Evolutionary conservation across 2,888 invertebrate species (phyloP).

Genomic region (Colletes collaris): DNA sequence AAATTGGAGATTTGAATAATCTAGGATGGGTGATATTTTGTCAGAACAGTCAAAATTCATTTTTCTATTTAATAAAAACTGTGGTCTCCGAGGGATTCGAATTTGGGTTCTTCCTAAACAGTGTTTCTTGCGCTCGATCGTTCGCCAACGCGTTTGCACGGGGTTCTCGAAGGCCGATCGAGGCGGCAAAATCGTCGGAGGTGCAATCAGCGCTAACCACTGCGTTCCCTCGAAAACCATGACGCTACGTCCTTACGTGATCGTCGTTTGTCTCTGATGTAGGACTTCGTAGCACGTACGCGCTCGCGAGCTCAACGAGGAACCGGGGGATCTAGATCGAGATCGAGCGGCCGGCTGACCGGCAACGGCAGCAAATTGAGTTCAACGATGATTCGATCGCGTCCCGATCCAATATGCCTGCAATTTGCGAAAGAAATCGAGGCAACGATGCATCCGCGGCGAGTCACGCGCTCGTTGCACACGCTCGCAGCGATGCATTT

Average conservation of each 20-base stretch:
- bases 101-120: no score
- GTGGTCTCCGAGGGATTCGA: no score
- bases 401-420: constrained; percentile 53
- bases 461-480: constrained; percentile 47
- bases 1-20: no score
- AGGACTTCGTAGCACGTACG: constrained; percentile 59
- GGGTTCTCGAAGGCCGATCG: background rate
- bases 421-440: constrained; percentile 66
- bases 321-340: constrained; percentile 56
- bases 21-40: no score
- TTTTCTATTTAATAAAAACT: no score
- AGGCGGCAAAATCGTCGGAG: constrained; percentile 58
- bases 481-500: constrained; percentile 11
- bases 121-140: no score
- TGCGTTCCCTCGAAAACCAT: constrained; percentile 69
- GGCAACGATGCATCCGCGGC: constrained; percentile 38
- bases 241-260: constrained; percentile 76
- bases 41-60: no score
- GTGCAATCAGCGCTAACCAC: constrained; percentile 76
- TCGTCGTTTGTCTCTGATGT: constrained; percentile 77
- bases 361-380: constrained; percentile 60
- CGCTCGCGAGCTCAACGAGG: constrained; percentile 31
- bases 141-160: no score
- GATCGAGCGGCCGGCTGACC: constrained; percentile 34
- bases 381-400: constrained; percentile 65